Conservation (phyloP, 2,797 vertebrate species). For the Anas acuta region DNA sequence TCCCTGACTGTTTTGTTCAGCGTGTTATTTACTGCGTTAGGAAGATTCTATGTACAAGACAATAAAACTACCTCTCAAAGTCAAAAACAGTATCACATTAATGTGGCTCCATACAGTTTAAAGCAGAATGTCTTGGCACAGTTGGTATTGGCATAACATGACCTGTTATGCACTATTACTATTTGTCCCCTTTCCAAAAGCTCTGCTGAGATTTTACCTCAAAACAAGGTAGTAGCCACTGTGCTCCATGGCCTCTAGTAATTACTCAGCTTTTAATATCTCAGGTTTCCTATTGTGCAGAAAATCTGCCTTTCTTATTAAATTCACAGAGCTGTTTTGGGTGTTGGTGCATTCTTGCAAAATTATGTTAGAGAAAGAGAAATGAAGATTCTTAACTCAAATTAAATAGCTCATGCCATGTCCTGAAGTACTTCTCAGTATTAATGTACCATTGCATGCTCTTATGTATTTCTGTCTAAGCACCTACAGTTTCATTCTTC, state of each 20-base stretch:
- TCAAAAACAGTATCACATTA: accelerated
- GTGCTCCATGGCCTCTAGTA: not conserved
- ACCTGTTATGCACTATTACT: not conserved
- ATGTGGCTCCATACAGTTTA: not conserved
- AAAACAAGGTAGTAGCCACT: not conserved
- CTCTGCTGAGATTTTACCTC: not conserved
- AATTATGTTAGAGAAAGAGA: not conserved
- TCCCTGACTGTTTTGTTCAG: not conserved
- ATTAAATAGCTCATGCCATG: not conserved
- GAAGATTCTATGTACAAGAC: not conserved
- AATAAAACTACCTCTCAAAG: not conserved
- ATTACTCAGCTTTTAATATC: not conserved
- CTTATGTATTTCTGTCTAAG: not conserved
- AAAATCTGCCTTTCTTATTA: not conserved
- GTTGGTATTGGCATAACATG: not conserved
- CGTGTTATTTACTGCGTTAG: not conserved
- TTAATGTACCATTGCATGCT: not conserved
- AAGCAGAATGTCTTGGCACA: not conserved
- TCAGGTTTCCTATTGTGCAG: not conserved
- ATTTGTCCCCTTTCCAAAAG: not conserved
- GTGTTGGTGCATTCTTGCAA: not conserved
- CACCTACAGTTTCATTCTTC: not conserved
- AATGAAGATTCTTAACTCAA: not conserved
- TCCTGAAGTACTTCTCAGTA: not conserved
- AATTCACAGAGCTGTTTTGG: not conserved